Percentiles rank a stretch among this genome's conserved stretches.
phyloP scores from a whole-genome alignment of 2,888 invertebrate genomes.

The Acheta domesticus region DNA sequence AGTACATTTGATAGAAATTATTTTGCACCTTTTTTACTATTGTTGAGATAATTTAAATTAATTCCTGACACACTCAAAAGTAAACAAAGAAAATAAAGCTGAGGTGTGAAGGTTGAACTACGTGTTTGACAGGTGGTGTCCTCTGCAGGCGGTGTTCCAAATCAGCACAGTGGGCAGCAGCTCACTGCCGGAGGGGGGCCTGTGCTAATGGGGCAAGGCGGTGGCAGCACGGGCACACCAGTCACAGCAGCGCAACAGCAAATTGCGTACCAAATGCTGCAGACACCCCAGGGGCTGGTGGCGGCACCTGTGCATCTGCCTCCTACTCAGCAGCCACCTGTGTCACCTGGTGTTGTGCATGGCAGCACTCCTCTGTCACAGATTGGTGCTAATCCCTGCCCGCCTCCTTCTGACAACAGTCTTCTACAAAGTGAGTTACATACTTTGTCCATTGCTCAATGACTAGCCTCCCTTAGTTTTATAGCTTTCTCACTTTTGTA shows the following conservation, averaged over 20 bases:
- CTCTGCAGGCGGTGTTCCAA: conserved; percentile 51
- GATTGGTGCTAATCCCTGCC: conserved; percentile 71
- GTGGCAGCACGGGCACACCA: not conserved
- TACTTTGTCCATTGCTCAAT: too few species aligned
- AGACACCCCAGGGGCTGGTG: conserved; percentile 36
- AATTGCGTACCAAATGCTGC: conserved; percentile 39
- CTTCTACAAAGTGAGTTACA: conserved; percentile 49
- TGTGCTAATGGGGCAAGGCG: conserved; percentile 32
- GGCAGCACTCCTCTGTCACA: conserved; percentile 84
- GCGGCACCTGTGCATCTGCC: conserved; percentile 44
- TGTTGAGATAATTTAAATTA: too few species aligned
- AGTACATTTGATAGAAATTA: not conserved
- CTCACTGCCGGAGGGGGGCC: conserved; percentile 34
- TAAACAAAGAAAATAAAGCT: not conserved
- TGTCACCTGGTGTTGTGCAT: conserved; percentile 60
- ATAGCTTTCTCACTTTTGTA: too few species aligned
- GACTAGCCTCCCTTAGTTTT: too few species aligned
- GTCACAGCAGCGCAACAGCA: conserved; percentile 32
- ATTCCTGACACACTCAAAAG: too few species aligned
- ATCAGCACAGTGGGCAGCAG: conserved; percentile 43
- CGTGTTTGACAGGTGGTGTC: conserved; percentile 50
- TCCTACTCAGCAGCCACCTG: conserved; percentile 41
- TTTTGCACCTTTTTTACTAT: too few species aligned
- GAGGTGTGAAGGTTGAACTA: conserved; percentile 38
- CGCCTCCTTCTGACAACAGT: conserved; percentile 53